phyloP scores from a whole-genome alignment of 2,113 vertebrate species.

The Tautogolabrus adspersus region DNA sequence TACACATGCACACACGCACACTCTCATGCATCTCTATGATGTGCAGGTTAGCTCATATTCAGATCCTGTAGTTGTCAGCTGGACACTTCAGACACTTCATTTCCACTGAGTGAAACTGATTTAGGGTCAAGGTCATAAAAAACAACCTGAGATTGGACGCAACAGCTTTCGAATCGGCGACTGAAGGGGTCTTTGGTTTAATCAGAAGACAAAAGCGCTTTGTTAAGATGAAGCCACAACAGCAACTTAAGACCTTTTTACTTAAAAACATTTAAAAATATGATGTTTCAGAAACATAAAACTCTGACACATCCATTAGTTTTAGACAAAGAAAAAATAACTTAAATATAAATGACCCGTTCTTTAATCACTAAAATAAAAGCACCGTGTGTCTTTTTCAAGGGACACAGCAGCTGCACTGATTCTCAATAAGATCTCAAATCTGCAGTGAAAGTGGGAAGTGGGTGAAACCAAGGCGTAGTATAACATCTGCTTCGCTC shows the following conservation, averaged over 20 bases:
- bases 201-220: background rate
- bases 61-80: conserved; percentile 80
- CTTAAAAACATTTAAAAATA: background rate
- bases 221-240: too few relatives aligned
- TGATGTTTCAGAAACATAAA: background rate
- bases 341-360: too few relatives aligned
- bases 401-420: background rate
- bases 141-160: conserved; percentile 7
- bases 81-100: conserved; percentile 62
- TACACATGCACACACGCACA: conserved; percentile 31
- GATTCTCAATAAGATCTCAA: background rate
- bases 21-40: conserved; percentile 58
- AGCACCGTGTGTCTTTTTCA: background rate
- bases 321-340: background rate
- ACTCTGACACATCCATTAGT: background rate
- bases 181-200: background rate
- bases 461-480: conserved; percentile 3
- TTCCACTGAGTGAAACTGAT: conserved; percentile 63
- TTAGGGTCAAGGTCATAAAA: conserved; percentile 76
- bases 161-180: conserved; percentile 8
- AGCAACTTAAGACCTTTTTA: too few relatives aligned
- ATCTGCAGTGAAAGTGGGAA: conserved; percentile 22
- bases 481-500: background rate
- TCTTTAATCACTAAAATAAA: background rate
- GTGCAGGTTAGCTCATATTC: conserved; percentile 82